Base-by-base conservation (phyloP, 2,797 vertebrate genomes). In the Myotis myotis region DNA sequence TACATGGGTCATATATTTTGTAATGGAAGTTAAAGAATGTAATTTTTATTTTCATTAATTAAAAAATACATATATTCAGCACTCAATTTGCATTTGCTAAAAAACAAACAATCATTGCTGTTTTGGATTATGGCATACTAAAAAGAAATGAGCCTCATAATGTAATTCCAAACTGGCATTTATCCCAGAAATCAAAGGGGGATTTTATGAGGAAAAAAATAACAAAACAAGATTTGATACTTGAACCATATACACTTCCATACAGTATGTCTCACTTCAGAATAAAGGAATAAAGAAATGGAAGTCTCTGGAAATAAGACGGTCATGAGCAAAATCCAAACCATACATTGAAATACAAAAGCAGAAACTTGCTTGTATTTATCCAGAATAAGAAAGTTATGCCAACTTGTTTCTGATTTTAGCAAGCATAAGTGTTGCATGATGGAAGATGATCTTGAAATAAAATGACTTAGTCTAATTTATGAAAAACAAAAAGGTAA, bases 11-110 rank as follows among this genome's bases (percentile, higher is more conserved):
- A 90, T 11, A 23, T 57, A 89, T 72, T 10, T 88, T 49, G 4
- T 72, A 96, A 84, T 71, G 15, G 1, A 83, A 81, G 1, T 70
- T 86, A 92, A 83, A 44, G 8, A 88, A 71, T n/a, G 15, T 36
- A 79, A 53, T 76, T 89, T 83, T 15, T 78, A 15, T 16, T 75
- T 94, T 47, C 13, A 88, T 75, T 94, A 76, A 95, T 74, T 89
- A 82, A 64, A 71, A 41, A 60, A n/a, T 71, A 89, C 38, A 30
- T 57, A 38, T n/a, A 60, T 87, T 20, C 13, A 87, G 10, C 28
- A 51, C 15, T 94, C 3, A 80, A 79, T 95, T 78, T 91, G 19
- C 3, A 64, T 68, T 20, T 41, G 13, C 6, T 41, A 41, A 80
- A 74, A 13, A 60, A 44, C 10, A 1, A 62, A 30, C 25, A 70